Base-by-base conservation (phyloP, 2,113 vertebrate species). In the Forbesichthys papilliferus region DNA sequence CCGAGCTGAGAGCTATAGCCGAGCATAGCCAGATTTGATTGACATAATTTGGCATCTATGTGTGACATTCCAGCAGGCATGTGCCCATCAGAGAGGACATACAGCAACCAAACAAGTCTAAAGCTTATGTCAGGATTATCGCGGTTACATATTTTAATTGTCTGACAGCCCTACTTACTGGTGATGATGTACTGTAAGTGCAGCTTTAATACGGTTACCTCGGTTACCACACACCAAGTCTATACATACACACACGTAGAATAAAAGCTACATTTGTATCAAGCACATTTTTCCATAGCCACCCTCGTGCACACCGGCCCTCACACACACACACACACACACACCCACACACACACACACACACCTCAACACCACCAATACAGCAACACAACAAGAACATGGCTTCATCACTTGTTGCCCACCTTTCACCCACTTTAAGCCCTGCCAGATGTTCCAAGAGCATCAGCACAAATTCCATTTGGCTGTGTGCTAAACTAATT, bases 381-480 rank as follows among this genome's bases (percentile, higher is more conserved):
- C 48, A 66, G 61, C 55, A 69, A 68, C 64, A 9, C 49, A 9
- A 27, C 69, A 73, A 10, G 63, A 78, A 58, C 52, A 42, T 71
- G 51, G 72, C 69, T 68, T 65, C 36, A 7, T 56, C 58, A 66
- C 69, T 78, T 75, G 70, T 83, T 84, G 75, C 75, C 75, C 79
- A 68, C 10, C 53, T 80, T 78, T 74, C 67, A 47, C 61, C 81
- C 73, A 82, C 79, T 83, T 27, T 80, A 85, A 79, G 71, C 60
- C 48, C 51, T 5, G 48, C 75, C 84, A 84, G 80, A 78, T 84
- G 84, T 78, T 84, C 81, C 59, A 72, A 84, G 85, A 88, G 82
- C 70, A 75, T 75, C 80, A 80, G 74, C 76, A 84, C 69, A 86
- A 84, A 91, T 89, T 83, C 68, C 81, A 90, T 90, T 88, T 78